These are phyloP conservation scores for Cephalopachus bancanus DNA, from an alignment of 2,797 vertebrate species.

Conservation along the genomic window DNA sequence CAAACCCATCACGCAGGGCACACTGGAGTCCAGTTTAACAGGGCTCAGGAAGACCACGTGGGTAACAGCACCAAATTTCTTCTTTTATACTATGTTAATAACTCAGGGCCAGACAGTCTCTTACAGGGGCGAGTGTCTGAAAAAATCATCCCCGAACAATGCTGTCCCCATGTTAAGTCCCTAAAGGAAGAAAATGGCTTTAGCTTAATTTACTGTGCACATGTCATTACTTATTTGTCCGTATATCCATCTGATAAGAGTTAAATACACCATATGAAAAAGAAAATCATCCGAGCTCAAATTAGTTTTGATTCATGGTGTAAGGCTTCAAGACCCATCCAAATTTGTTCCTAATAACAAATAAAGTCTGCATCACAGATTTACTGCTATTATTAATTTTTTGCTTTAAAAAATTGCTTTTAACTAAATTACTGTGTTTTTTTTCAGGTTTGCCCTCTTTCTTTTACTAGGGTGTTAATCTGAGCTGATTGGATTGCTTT, in stretches of 20 bases:
- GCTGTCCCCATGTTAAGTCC: neutral
- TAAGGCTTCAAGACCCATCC: conserved; percentile 24
- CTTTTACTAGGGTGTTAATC: conserved; percentile 54
- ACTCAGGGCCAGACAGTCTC: conserved; percentile 64
- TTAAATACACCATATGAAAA: conserved; percentile 58
- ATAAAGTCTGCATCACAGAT: conserved; percentile 62
- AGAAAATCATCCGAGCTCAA: conserved; percentile 61
- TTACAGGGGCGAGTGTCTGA: conserved; percentile 31
- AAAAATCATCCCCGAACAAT: conserved; percentile 71
- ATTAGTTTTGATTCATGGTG: conserved; percentile 75
- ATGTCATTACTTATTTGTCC: conserved; percentile 61
- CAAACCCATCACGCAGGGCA: conserved; percentile 85
- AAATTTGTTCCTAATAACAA: conserved; percentile 65
- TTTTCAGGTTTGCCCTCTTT: conserved; percentile 70
- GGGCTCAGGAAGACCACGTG: conserved; percentile 79
- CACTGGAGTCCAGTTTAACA: conserved; percentile 85
- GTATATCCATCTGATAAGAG: conserved; percentile 58
- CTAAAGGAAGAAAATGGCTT: conserved; percentile 60
- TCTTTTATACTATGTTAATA: conserved; percentile 77
- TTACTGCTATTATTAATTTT: conserved; percentile 77
- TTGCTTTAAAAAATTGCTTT: conserved; percentile 80
- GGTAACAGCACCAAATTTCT: conserved; percentile 79
- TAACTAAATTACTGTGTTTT: conserved; percentile 70
- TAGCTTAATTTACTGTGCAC: conserved; percentile 66
- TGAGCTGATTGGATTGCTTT: conserved; percentile 58